Conservation (phyloP, 2,888 invertebrate species). For the Platynereis dumerilii region DNA sequence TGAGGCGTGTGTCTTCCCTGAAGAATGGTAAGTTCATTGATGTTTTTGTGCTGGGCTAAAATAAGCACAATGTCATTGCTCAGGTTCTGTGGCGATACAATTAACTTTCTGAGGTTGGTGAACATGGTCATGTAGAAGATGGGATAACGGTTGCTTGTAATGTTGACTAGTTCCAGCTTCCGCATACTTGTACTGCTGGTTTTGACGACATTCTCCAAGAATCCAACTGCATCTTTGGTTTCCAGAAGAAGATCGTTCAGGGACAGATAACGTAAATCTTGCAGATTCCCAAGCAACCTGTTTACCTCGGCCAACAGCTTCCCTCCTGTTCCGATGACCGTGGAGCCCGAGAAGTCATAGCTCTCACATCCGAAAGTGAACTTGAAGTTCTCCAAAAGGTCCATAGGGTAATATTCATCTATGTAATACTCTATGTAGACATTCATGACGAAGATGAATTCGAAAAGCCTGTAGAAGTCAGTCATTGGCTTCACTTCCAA, state of each 20-base stretch:
- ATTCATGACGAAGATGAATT: constrained; percentile 82
- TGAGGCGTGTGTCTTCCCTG: constrained; percentile 70
- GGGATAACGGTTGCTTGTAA: constrained; percentile 74
- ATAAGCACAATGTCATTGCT: constrained; percentile 76
- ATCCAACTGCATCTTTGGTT: constrained; percentile 71
- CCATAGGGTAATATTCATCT: constrained; percentile 46
- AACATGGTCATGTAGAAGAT: constrained; percentile 79
- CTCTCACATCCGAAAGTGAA: constrained; percentile 74
- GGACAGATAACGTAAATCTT: constrained; percentile 71
- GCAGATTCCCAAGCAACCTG: constrained; percentile 73
- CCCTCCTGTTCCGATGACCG: constrained; percentile 79
- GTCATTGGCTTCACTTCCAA: constrained; percentile 76
- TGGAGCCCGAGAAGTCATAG: constrained; percentile 41
- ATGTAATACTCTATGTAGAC: constrained; percentile 71
- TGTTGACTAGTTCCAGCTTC: constrained; percentile 75
- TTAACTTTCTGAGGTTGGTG: constrained; percentile 72
- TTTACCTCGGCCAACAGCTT: constrained; percentile 56
- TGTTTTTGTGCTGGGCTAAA: constrained; percentile 68
- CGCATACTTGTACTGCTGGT: constrained; percentile 72
- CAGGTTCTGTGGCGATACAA: constrained; percentile 71
- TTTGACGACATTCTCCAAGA: constrained; percentile 73
- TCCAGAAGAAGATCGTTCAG: constrained; percentile 77
- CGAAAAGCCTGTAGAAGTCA: constrained; percentile 82
- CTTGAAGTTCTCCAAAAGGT: constrained; percentile 60
- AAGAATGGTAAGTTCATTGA: constrained; percentile 75